These are phyloP conservation scores for Gadus chalcogrammus DNA, from an alignment of 2,113 vertebrate species.

Conservation along the genomic window DNA sequence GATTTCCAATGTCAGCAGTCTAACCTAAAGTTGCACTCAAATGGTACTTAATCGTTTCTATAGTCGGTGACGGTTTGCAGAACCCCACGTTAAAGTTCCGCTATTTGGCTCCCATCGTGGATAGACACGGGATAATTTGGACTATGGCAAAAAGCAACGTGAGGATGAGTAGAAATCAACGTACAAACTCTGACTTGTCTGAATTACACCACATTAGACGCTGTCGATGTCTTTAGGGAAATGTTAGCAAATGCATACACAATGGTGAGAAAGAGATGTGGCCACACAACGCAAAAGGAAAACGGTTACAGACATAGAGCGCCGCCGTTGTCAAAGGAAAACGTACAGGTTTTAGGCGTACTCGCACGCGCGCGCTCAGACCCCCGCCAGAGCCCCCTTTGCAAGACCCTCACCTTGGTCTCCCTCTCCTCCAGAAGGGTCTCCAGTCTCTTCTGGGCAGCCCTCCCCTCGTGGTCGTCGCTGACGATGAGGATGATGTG, in stretches of 20 bases:
- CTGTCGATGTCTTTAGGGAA: conserved; percentile 85
- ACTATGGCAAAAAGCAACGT: conserved; percentile 94
- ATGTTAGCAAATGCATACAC: conserved; percentile 90
- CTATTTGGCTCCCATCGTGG: conserved; percentile 83
- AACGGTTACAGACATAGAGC: conserved; percentile 82
- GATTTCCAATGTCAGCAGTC: too few relatives aligned
- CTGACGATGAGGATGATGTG: conserved; percentile 97
- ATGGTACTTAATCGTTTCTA: too few relatives aligned
- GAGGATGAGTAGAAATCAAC: conserved; percentile 89
- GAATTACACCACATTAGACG: conserved; percentile 90
- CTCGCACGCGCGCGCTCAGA: conserved; percentile 32
- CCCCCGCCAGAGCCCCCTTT: conserved; percentile 4
- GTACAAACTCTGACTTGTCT: conserved; percentile 86
- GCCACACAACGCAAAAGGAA: conserved; percentile 82
- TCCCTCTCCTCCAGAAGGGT: conserved; percentile 95
- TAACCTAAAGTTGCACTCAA: too few relatives aligned
- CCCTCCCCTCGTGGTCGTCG: conserved; percentile 95
- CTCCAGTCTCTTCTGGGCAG: conserved; percentile 96
- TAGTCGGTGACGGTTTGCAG: conserved; percentile 81
- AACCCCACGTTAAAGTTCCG: conserved; percentile 92
- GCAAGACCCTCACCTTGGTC: conserved; percentile 82
- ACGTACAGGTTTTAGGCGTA: conserved; percentile 18
- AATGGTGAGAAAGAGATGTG: conserved; percentile 91
- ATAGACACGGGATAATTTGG: conserved; percentile 93
- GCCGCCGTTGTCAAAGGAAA: conserved; percentile 35